Base-by-base conservation (phyloP, 2,797 vertebrate species). In the Betta splendens region DNA sequence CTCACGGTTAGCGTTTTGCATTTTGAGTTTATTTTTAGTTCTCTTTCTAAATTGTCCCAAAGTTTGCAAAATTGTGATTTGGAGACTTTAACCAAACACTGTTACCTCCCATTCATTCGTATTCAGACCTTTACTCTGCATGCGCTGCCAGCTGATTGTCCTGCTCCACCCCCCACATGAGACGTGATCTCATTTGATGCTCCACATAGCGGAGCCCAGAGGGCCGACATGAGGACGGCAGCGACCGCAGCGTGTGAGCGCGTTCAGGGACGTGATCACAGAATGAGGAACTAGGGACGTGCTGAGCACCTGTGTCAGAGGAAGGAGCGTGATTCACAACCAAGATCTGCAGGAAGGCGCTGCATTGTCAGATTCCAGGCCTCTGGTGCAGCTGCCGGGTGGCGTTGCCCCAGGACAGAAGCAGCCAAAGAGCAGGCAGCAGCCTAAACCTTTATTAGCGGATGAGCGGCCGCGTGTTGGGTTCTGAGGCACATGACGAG, bases 111-210 rank as follows among this genome's bases (percentile, higher is more conserved):
- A 46, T 28, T 15, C 26, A 15, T n/a, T n/a, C 62, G 9, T 38
- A 3, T 47, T 31, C 9, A 65, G 46, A 9, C 29, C 42, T n/a
- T 26, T 31, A 54, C 51, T 36, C 32, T 15, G 9, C 29, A 36
- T 16, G 37, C 55, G 39, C 21, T 54, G 61, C 22, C 21, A 49
- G 52, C 44, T 54, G 47, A 82, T 68, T 64, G 60, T 54, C 68
- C 58, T 57, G 37, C 42, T 77, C 37, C 37, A 25, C 50, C 38
- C 40, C 76, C 77, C 86, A 83, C 87, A 76, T 69, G 90, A 92
- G 90, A 87, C 80, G 25, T 90, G 90, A 89, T 90, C 90, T 91
- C 82, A 90, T 92, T 93, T 74, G 65, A 50, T 78, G 90, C 79
- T 90, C 91, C 72, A 92, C 80, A 91, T 92, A 81, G 54, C 63